A percentile compares a stretch with the other conserved stretches of the same genome.
phyloP scores from a whole-genome alignment of 2,888 invertebrate species.

The Pristionchus arcanus region DNA sequence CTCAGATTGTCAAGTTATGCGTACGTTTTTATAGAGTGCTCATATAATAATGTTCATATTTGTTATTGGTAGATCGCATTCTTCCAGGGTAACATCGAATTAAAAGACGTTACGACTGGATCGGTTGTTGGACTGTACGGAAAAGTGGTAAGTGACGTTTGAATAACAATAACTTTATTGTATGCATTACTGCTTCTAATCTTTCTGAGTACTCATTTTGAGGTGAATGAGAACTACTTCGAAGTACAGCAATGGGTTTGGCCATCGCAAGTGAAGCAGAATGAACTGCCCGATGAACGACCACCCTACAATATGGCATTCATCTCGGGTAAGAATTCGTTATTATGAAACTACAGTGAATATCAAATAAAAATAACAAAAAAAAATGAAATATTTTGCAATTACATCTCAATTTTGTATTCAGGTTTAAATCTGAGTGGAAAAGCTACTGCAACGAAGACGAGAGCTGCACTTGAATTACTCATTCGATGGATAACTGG shows the following conservation, averaged over 20 bases:
- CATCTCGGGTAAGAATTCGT: constrained; percentile 18
- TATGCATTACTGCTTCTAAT: neutral
- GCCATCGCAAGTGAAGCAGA: neutral
- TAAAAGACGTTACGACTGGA: constrained; percentile 23
- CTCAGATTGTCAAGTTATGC: constrained; percentile 37
- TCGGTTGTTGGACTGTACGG: constrained; percentile 46
- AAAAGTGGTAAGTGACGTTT: neutral
- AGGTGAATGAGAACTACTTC: constrained; percentile 14
- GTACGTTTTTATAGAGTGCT: neutral
- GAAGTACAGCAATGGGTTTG: constrained; percentile 22
- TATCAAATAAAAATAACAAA: neutral
- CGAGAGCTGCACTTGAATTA: constrained; percentile 10
- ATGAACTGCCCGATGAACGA: constrained; percentile 24
- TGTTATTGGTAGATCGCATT: neutral
- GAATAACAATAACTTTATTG: neutral
- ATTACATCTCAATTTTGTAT: neutral
- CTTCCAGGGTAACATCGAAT: constrained; percentile 46
- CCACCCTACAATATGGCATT: constrained; percentile 27
- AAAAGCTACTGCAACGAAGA: neutral
- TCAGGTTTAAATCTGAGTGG: constrained; percentile 44
- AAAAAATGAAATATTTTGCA: too few species aligned
- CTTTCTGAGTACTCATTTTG: neutral
- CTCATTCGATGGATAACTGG: constrained; percentile 40
- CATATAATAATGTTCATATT: neutral
- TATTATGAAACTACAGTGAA: neutral